These are phyloP conservation scores for Arvicanthis niloticus DNA, from an alignment of 2,113 vertebrate genomes.

Conservation along the genomic window DNA sequence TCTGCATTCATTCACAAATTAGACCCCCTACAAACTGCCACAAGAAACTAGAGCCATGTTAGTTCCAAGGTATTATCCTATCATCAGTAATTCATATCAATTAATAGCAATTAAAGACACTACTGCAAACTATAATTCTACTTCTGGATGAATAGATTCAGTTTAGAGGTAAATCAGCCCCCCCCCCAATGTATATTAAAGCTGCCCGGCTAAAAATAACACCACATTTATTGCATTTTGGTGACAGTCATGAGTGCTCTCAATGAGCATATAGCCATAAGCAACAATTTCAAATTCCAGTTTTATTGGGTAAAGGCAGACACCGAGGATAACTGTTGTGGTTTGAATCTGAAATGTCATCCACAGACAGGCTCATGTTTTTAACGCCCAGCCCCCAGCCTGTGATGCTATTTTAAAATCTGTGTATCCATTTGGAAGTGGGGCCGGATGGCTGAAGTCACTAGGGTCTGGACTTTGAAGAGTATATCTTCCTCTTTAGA, in stretches of 20 bases:
- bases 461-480: background rate
- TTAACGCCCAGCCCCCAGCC: background rate
- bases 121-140: background rate
- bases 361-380: background rate
- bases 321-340: background rate
- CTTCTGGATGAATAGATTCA: background rate
- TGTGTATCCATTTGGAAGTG: background rate
- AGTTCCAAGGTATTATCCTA: background rate
- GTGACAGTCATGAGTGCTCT: background rate
- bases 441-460: background rate
- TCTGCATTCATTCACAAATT: background rate
- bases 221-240: background rate
- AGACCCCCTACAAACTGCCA: background rate
- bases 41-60: background rate
- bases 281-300: background rate
- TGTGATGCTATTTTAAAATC: background rate
- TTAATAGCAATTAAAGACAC: background rate
- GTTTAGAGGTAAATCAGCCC: background rate
- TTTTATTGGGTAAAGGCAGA: background rate
- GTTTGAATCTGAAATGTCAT: background rate
- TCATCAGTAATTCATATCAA: background rate
- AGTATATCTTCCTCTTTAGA: background rate
- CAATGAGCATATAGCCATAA: background rate
- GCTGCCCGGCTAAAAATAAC: background rate
- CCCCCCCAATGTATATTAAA: background rate